Base-by-base conservation (phyloP, 2,113 vertebrate genomes). In the Camelus dromedarius region DNA sequence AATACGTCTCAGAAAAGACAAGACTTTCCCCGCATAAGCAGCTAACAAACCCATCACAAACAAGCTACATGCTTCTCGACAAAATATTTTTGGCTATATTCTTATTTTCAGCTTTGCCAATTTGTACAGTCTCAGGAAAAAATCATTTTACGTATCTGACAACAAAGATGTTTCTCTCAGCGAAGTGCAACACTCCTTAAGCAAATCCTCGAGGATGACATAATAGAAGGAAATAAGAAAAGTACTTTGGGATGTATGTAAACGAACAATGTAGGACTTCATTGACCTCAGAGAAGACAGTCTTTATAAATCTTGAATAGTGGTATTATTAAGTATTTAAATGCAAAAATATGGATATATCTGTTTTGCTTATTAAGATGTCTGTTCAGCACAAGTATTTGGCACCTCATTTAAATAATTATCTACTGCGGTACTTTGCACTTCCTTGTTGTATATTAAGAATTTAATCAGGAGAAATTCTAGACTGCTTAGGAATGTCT, bases 361-460 rank as follows among this genome's bases (percentile, higher is more conserved):
- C 85, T 90, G 83, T 87, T 93, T 97, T 92, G 35, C 76, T 97
- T 93, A 96, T 97, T 97, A 95, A 92, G 89, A 92, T 86, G 75
- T 84, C 93, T 95, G 60, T 93, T 95, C 72, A 97, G 69, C 69
- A 54, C 30, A 89, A 97, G 83, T 85, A 52, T 87, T 69, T 3
- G 6, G 64, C 48, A 81, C 48, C 73, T 97, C 79, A 93, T 97
- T 97, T 95, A 97, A 96, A 96, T 96, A 97, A 95, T 95, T 97
- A 96, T 58, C 85, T 91, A 67, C 42, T 46, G 69, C 62, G 28
- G 42, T 76, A 38, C 18, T 42, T 64, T 79, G 58, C 42, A 70
- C 56, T 89, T 91, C 83, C 38, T 12, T 32, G 66, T 83, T 82
- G 70, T 83, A 38, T 77, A 88, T 93, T 94, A 89, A 92, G 90